phyloP scores from a whole-genome alignment of 2,888 invertebrate genomes.

The Dryobotodes eremita region DNA sequence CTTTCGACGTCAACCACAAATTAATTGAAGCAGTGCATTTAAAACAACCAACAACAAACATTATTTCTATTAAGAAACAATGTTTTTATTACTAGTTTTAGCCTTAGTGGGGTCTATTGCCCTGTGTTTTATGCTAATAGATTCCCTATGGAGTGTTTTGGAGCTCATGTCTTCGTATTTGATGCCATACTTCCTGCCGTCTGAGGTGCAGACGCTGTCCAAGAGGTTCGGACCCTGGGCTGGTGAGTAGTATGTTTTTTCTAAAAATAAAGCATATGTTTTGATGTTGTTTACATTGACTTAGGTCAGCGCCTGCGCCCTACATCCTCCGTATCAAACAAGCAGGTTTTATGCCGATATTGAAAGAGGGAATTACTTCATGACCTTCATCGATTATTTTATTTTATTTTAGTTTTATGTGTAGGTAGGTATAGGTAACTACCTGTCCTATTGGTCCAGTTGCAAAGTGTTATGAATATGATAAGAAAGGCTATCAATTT shows the following conservation, averaged over 20 bases:
- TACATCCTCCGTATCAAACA: constrained; percentile 10
- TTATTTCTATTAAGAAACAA: no score
- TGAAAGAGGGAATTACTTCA: constrained; percentile 19
- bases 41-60: no score
- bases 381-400: constrained; percentile 30
- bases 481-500: constrained; percentile 4
- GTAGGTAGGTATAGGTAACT: no score
- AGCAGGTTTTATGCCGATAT: constrained; percentile 36
- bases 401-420: neutral
- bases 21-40: constrained; percentile 44
- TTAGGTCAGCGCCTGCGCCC: constrained; percentile 43
- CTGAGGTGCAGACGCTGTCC: constrained; percentile 90
- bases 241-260: constrained; percentile 91
- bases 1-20: neutral
- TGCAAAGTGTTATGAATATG: neutral
- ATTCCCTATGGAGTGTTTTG: constrained; percentile 91
- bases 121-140: constrained; percentile 87
- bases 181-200: constrained; percentile 92
- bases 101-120: constrained; percentile 89
- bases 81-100: constrained; percentile 76
- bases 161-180: constrained; percentile 91
- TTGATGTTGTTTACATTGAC: constrained; percentile 42
- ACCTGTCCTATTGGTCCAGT: neutral
- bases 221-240: constrained; percentile 96
- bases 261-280: neutral